Base-by-base conservation (phyloP, 2,797 vertebrate species). In the Geotrypetes seraphini region DNA sequence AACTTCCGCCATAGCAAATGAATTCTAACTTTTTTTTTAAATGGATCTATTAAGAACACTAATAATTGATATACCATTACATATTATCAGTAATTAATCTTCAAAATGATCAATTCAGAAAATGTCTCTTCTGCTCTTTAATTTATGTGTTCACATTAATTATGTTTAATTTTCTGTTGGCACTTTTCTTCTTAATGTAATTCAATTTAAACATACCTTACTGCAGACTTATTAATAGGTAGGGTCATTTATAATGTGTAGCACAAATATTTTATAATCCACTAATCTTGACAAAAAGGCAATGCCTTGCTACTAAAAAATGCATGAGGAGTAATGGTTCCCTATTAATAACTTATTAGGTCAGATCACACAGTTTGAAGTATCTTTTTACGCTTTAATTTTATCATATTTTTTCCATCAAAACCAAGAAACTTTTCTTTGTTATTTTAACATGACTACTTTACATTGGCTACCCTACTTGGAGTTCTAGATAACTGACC, bases 291-390 rank as follows among this genome's bases (percentile, higher is more conserved):
- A 87, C 87, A 88, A 89, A 90, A 88, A 91, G 85, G 83, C 85
- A 83, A 84, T 82, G 86, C 83, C 84, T 86, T 81, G 56, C 65
- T 82, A 69, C 91, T 95, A 84, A 93, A 95, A 91, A 83, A 91
- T 95, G 84, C 57, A 95, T 90, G 84, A 90, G 87, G 83, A 85
- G 81, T 92, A 91, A 96, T 91, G 88, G 86, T 74, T 76, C 75
- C 87, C 85, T 89, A 91, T 92, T 89, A 95, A 96, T 93, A 92
- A 91, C 85, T 89, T 81, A 93, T 82, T 80, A 89, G 81, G 79
- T 77, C 84, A 78, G 78, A 79, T 83, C 79, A 78, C 75, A 85
- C 67, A 75, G 75, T 82, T 83, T 73, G 78, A 73, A 77, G 76
- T 75, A 73, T 83, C 79, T 78, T 58, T 79, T 81, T 79, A n/a